These are phyloP conservation scores for Andrena haemorrhoa DNA, from an alignment of 2,888 invertebrate species.

Conservation along the genomic window DNA sequence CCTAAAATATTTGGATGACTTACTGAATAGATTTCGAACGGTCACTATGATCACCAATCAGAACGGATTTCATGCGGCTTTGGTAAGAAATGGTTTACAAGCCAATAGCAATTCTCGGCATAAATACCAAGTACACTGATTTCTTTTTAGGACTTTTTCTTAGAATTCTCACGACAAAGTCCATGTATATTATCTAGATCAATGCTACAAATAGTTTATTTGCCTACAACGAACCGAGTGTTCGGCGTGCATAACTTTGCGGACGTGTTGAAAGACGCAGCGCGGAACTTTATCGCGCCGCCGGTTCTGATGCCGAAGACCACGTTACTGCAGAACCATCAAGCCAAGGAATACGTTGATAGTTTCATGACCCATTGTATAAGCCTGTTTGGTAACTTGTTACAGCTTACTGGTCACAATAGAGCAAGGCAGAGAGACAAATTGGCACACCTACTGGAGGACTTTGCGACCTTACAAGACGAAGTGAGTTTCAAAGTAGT, in stretches of 20 bases:
- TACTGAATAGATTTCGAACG: slow-evolving; percentile 92
- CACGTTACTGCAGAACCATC: slow-evolving; percentile 88
- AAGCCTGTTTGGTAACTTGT: slow-evolving; percentile 93
- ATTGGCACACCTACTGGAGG: slow-evolving; percentile 94
- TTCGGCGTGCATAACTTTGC: slow-evolving; percentile 88
- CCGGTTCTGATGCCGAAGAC: slow-evolving; percentile 93
- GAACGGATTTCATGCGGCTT: slow-evolving; percentile 92
- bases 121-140: slow-evolving; percentile 62
- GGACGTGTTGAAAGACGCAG: slow-evolving; percentile 94
- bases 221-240: slow-evolving; percentile 85
- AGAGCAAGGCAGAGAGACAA: slow-evolving; percentile 98
- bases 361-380: slow-evolving; percentile 95
- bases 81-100: slow-evolving; percentile 87
- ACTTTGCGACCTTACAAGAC: slow-evolving; percentile 96
- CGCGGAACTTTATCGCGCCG: slow-evolving; percentile 95
- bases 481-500: slow-evolving; percentile 87
- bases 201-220: slow-evolving; percentile 93
- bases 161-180: slow-evolving; percentile 94
- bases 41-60: slow-evolving; percentile 93
- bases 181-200: slow-evolving; percentile 97
- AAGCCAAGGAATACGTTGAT: slow-evolving; percentile 94
- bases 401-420: slow-evolving; percentile 97
- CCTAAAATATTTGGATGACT: slow-evolving; percentile 91
- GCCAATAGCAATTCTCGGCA: slow-evolving; percentile 24
- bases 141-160: slow-evolving; percentile 93